A percentile compares a stretch with the other conserved stretches of the same genome.
Evolutionary conservation across 2,113 vertebrate species (phyloP).

Genomic region (Perca flavescens): DNA sequence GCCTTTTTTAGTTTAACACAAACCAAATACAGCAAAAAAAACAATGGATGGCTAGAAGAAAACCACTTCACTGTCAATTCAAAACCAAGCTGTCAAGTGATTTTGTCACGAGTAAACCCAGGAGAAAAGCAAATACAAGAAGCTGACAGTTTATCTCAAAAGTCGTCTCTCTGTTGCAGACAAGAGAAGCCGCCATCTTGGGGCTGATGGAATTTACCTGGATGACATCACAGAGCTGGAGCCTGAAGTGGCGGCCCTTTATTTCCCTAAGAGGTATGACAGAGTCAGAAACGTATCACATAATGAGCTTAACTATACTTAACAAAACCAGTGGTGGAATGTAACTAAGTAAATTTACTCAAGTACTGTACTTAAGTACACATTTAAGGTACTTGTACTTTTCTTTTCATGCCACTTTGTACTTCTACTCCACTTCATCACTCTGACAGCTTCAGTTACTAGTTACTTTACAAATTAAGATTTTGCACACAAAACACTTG

Average conservation of each 20-base stretch:
- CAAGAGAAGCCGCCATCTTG: slow-evolving; percentile 94
- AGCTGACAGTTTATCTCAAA: neutral
- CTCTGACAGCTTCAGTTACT: too few relatives aligned
- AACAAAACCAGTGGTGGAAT: too few relatives aligned
- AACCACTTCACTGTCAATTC: neutral
- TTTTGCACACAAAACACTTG: too few relatives aligned
- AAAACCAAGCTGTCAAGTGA: neutral
- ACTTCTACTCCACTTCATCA: too few relatives aligned
- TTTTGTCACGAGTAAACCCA: neutral
- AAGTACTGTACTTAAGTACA: too few relatives aligned
- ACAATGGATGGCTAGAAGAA: neutral
- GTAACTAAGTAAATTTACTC: too few relatives aligned
- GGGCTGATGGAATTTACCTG: slow-evolving; percentile 94
- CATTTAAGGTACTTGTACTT: too few relatives aligned
- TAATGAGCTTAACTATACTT: neutral
- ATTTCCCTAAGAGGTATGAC: slow-evolving; percentile 95
- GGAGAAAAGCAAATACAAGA: neutral
- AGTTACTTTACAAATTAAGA: too few relatives aligned
- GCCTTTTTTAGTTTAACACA: neutral
- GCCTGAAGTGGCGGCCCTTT: slow-evolving; percentile 95
- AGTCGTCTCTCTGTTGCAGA: slow-evolving; percentile 79
- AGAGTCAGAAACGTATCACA: neutral
- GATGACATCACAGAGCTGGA: slow-evolving; percentile 96
- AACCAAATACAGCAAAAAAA: neutral
- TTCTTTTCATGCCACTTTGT: too few relatives aligned